phyloP scores from a whole-genome alignment of 2,113 vertebrate species.

The Mormoops blainvillei region DNA sequence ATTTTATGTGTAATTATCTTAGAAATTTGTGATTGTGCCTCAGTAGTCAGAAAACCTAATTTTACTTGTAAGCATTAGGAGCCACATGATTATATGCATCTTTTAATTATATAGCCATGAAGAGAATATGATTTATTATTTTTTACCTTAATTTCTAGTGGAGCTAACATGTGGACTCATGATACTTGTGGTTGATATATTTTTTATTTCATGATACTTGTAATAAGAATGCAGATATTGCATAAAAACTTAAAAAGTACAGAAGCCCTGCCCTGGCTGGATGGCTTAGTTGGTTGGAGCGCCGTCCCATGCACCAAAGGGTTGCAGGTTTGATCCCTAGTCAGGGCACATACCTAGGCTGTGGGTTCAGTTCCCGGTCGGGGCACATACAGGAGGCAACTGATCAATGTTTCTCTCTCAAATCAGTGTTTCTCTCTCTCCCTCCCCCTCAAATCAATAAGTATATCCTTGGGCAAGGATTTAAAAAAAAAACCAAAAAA shows the following conservation, averaged over 20 bases:
- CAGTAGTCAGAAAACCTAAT: constrained; percentile 24
- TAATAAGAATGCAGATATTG: not conserved
- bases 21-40: constrained; percentile 15
- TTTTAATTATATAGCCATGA: constrained; percentile 5
- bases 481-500: not conserved
- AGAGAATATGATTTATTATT: not conserved
- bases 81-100: not conserved
- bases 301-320: too few species aligned
- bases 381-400: too few species aligned
- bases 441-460: too few species aligned
- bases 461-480: too few species aligned
- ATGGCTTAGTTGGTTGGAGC: too few species aligned
- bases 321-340: too few species aligned
- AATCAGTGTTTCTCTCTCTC: too few species aligned
- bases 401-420: too few species aligned
- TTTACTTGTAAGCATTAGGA: constrained; percentile 12
- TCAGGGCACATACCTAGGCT: too few species aligned
- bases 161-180: not conserved
- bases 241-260: not conserved
- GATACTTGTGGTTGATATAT: not conserved
- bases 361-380: too few species aligned
- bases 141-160: constrained; percentile 4
- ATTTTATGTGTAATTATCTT: not conserved
- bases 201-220: constrained; percentile 35
- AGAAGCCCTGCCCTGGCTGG: not conserved